Percentiles rank a stretch among this genome's conserved stretches.
Evolutionary conservation across 2,113 vertebrate genomes (phyloP).

Genomic region (Sylvietta virens): DNA sequence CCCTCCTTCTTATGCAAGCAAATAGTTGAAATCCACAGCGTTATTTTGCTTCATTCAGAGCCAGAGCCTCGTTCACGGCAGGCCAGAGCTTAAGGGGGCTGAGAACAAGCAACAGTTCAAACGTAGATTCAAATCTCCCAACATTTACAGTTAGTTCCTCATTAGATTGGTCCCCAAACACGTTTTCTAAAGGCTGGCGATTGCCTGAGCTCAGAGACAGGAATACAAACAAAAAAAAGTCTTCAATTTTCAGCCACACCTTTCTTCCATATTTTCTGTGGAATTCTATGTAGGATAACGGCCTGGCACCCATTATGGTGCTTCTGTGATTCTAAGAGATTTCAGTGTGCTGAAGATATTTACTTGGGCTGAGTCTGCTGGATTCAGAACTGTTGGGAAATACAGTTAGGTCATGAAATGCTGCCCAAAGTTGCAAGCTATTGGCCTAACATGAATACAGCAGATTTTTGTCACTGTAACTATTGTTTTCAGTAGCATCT

Average conservation of each 20-base stretch:
- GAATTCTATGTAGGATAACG: neutral
- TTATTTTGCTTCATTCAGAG: neutral
- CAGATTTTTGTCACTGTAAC: neutral
- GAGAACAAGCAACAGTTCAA: neutral
- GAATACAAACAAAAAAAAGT: neutral
- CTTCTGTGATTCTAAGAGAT: neutral
- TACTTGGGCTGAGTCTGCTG: neutral
- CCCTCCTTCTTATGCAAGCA: neutral
- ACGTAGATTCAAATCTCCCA: neutral
- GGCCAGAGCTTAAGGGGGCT: neutral
- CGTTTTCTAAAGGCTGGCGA: neutral
- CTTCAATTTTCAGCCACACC: neutral
- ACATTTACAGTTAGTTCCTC: neutral
- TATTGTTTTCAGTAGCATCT: neutral
- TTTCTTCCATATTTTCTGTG: neutral
- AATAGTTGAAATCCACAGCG: neutral
- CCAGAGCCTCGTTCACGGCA: neutral
- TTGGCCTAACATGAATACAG: neutral
- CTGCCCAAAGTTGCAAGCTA: neutral
- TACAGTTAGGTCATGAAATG: neutral
- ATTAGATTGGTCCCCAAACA: neutral
- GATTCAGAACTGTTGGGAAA: neutral
- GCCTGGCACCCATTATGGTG: neutral
- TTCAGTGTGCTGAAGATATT: neutral
- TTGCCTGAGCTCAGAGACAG: neutral